These are phyloP conservation scores for Sylvicapra grimmia DNA, from an alignment of 2,113 vertebrate genomes.

Conservation along the genomic window DNA sequence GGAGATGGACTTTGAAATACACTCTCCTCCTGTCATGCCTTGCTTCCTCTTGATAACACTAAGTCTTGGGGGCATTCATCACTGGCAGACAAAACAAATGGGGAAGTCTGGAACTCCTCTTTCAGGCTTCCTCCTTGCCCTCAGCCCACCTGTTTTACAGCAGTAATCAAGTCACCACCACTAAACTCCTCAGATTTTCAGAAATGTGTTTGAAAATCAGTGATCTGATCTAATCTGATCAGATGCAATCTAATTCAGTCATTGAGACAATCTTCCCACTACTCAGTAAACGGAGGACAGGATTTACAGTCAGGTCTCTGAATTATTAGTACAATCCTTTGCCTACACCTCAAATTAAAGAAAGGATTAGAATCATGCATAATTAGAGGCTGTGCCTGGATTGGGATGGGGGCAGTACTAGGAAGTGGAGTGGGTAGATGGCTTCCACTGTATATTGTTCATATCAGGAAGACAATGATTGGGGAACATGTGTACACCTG, in stretches of 20 bases:
- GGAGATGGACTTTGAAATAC: background rate
- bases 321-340: background rate
- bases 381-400: background rate
- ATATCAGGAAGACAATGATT: background rate
- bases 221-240: background rate
- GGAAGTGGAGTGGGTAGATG: background rate
- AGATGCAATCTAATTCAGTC: background rate
- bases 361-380: background rate
- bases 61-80: background rate
- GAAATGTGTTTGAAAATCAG: background rate
- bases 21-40: background rate
- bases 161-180: background rate
- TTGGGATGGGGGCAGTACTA: background rate
- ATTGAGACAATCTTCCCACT: accelerated
- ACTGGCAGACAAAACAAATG: background rate
- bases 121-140: background rate
- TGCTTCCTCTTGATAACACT: background rate
- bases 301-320: background rate
- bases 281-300: background rate
- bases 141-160: background rate
- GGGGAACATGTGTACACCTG: too few species aligned
- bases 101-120: background rate
- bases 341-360: background rate
- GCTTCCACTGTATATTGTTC: background rate
- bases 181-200: background rate